A percentile compares a stretch with the other conserved stretches of the same genome.
Conservation (phyloP, 2,888 invertebrate genomes). For the Eulithis testata region DNA sequence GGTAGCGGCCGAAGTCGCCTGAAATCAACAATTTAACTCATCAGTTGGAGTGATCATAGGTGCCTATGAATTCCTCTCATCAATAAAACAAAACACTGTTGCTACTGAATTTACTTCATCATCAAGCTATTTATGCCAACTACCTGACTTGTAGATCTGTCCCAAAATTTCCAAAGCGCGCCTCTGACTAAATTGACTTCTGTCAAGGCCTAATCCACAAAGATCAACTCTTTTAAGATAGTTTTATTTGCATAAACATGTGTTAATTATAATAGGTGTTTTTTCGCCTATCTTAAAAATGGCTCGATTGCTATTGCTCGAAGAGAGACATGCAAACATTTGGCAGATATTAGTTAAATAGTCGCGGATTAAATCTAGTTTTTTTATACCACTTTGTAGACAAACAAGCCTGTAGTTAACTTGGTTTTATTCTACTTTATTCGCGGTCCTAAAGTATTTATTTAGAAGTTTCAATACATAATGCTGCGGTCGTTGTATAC, state of each 20-base stretch:
- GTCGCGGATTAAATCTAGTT: not conserved
- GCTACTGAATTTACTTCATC: not conserved
- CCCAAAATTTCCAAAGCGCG: no score
- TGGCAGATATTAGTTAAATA: not conserved
- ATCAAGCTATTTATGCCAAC: no score
- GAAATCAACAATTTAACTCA: slow-evolving; percentile 51
- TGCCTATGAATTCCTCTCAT: no score
- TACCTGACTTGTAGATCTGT: no score
- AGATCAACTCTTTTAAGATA: no score
- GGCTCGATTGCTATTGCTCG: no score
- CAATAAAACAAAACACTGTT: not conserved
- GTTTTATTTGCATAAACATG: no score
- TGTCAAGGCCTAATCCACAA: no score
- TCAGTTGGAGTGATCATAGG: no score
- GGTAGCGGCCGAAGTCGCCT: slow-evolving; percentile 94
- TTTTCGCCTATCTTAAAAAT: no score
- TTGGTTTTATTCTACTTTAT: not conserved
- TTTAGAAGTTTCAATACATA: slow-evolving; percentile 13
- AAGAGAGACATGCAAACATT: not conserved
- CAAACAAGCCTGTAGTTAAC: not conserved
- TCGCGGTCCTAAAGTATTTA: slow-evolving; percentile 11
- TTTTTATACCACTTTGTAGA: not conserved
- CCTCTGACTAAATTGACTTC: no score
- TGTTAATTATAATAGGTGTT: no score
- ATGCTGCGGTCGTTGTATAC: slow-evolving; percentile 44